Conservation (phyloP, 2,797 vertebrate species). For the Leptoclinus maculatus region DNA sequence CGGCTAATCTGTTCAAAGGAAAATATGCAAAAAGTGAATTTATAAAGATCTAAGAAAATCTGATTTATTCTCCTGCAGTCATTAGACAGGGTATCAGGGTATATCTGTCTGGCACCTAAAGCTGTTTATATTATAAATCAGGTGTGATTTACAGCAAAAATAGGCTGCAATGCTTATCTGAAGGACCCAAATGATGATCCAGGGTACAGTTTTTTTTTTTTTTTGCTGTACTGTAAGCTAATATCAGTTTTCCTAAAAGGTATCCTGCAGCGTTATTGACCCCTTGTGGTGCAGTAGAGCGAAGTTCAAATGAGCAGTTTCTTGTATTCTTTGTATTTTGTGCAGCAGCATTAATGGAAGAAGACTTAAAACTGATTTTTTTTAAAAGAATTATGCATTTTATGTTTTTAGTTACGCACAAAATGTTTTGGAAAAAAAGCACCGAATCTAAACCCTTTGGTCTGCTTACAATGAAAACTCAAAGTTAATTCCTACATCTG, state of each 20-base stretch:
- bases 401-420: not conserved
- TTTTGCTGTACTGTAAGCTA: not conserved
- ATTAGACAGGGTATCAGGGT: not conserved
- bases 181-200: not conserved
- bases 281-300: constrained; percentile 16
- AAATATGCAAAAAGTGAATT: not conserved
- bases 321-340: not conserved
- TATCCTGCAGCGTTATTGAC: constrained; percentile 26
- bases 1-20: constrained; percentile 83
- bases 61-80: not conserved
- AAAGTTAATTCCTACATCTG: not conserved
- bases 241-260: not conserved
- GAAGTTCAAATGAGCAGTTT: not conserved
- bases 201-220: not conserved
- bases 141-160: not conserved
- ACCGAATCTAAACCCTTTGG: not conserved
- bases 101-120: not conserved
- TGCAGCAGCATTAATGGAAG: not conserved
- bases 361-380: no score
- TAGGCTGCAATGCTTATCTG: not conserved
- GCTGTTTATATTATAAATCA: not conserved
- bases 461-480: not conserved
- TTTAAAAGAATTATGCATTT: not conserved
- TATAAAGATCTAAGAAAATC: not conserved
- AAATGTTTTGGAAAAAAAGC: not conserved